These are phyloP conservation scores for Scolopax rusticola DNA, from an alignment of 2,797 vertebrate species.

Conservation along the genomic window DNA sequence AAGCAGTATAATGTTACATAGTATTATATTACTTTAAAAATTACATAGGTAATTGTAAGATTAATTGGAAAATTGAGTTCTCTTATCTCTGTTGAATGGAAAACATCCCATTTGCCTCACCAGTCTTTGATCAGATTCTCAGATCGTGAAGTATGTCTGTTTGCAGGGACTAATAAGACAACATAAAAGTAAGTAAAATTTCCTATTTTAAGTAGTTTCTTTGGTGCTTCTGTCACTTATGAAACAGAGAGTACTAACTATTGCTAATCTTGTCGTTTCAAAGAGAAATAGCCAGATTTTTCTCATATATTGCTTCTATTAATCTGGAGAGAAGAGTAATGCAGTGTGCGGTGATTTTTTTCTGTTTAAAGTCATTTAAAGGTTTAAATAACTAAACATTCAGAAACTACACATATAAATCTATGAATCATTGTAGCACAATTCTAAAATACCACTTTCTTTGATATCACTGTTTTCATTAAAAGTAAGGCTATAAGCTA, in stretches of 20 bases:
- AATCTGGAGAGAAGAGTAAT: not conserved
- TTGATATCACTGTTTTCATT: not conserved
- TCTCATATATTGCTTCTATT: not conserved
- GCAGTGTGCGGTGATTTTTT: not conserved
- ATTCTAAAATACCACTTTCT: not conserved
- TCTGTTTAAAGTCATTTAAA: not conserved
- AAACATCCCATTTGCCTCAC: not conserved
- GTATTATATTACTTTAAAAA: not conserved
- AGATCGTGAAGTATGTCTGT: not conserved
- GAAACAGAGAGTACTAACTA: not conserved
- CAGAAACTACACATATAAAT: not conserved
- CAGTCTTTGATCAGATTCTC: not conserved
- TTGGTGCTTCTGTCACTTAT: not conserved
- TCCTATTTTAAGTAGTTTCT: not conserved
- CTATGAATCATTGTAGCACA: not conserved
- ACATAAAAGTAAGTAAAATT: not conserved
- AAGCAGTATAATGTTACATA: not conserved
- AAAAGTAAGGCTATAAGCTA: not conserved
- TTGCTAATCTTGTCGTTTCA: not conserved
- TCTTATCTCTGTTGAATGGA: not conserved
- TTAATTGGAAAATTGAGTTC: slow-evolving; percentile 2
- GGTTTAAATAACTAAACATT: not conserved
- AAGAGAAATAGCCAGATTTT: not conserved
- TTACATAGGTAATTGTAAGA: not conserved
- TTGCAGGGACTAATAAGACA: not conserved